Evolutionary conservation across 2,113 vertebrate genomes (phyloP).

Genomic region (Aegotheles bennettii): DNA sequence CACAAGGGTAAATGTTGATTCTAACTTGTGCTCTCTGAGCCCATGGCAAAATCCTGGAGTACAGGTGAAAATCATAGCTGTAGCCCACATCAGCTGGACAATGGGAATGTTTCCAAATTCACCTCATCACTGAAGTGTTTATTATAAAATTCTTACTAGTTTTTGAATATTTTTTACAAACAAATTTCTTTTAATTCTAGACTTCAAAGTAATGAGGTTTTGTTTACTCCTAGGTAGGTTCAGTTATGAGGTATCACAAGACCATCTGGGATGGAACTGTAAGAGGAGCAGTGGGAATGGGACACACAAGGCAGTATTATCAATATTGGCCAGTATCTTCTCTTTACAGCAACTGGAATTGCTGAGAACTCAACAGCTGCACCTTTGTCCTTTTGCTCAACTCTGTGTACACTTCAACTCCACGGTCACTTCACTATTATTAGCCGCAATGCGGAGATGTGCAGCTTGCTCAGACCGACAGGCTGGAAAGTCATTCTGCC

Average conservation of each 20-base stretch:
- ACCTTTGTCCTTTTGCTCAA: background rate
- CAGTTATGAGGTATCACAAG: too few relatives aligned
- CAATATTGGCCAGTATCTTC: background rate
- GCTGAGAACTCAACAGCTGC: background rate
- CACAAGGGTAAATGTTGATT: background rate
- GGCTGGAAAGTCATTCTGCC: background rate
- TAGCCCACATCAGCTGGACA: background rate
- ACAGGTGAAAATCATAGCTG: background rate
- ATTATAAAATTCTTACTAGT: too few relatives aligned
- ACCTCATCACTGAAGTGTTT: too few relatives aligned
- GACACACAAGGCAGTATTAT: background rate
- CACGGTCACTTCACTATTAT: background rate
- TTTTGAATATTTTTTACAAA: too few relatives aligned
- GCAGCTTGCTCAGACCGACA: background rate
- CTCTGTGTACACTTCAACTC: background rate
- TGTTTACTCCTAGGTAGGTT: too few relatives aligned
- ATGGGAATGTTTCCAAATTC: background rate
- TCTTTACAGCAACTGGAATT: background rate
- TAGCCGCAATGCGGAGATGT: background rate
- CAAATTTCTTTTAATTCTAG: too few relatives aligned
- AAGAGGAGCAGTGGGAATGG: background rate
- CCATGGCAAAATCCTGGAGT: background rate
- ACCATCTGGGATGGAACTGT: background rate
- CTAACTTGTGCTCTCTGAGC: background rate
- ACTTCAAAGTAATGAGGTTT: too few relatives aligned